Percentiles rank a stretch among this genome's conserved stretches.
Conservation (phyloP, 2,113 vertebrate genomes). For the Eira barbara region DNA sequence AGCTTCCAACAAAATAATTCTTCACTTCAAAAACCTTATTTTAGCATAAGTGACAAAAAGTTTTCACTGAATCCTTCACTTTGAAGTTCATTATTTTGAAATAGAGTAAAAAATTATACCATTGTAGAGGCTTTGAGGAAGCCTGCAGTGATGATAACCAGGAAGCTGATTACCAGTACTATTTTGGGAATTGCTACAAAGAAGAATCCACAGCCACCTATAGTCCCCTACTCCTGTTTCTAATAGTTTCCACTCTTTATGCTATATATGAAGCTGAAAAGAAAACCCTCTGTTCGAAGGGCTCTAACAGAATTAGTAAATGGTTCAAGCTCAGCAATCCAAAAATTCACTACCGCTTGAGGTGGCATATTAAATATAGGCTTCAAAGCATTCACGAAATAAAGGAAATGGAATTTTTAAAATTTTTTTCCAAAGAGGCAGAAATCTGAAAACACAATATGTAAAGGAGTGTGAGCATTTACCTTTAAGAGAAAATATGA, state of each 20-base stretch:
- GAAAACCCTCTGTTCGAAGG: neutral
- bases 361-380: neutral
- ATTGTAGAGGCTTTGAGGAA: neutral
- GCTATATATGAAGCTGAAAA: neutral
- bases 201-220: neutral
- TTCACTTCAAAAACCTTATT: constrained; percentile 22
- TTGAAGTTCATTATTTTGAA: constrained; percentile 26
- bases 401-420: neutral
- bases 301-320: neutral
- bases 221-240: neutral
- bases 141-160: neutral
- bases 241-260: neutral
- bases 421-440: neutral
- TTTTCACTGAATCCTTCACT: neutral
- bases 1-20: neutral
- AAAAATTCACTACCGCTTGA: neutral
- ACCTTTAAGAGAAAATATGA: constrained; percentile 14
- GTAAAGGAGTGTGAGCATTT: neutral
- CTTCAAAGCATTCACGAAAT: neutral
- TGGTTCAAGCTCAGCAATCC: neutral
- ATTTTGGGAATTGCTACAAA: constrained; percentile 20
- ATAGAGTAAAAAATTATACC: neutral
- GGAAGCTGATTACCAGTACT: neutral
- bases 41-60: neutral
- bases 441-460: neutral